These are phyloP conservation scores for Temnothorax ravouxi DNA, from an alignment of 2,888 invertebrate species.

Conservation along the genomic window DNA sequence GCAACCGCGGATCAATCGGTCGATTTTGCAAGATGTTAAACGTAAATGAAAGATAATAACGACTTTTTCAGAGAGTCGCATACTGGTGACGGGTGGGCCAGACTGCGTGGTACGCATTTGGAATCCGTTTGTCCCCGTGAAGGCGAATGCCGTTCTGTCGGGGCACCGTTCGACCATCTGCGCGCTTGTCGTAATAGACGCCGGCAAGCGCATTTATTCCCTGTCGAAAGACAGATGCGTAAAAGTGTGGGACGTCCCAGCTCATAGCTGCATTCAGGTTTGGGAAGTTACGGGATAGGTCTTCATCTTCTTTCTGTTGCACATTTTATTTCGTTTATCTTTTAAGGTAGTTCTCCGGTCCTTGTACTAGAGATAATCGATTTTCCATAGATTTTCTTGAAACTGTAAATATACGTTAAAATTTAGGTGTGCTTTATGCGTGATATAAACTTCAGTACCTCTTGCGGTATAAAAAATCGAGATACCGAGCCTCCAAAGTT, in stretches of 20 bases:
- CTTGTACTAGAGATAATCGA: too few relatives aligned
- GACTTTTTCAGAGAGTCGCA: conserved; percentile 86
- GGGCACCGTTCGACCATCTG: conserved; percentile 92
- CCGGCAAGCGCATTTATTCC: conserved; percentile 90
- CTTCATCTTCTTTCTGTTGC: neutral
- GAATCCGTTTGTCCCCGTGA: conserved; percentile 92
- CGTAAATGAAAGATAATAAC: neutral
- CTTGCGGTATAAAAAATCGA: too few relatives aligned
- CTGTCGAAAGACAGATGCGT: conserved; percentile 91
- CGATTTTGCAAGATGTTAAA: neutral
- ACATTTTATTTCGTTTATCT: neutral
- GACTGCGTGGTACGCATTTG: conserved; percentile 92
- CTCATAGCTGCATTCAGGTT: conserved; percentile 90
- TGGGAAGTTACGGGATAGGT: neutral
- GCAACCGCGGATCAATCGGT: neutral
- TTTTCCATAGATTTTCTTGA: too few relatives aligned
- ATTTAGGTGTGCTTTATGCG: too few relatives aligned
- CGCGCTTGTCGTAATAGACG: conserved; percentile 90
- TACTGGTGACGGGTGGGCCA: conserved; percentile 89
- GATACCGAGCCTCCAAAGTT: too few relatives aligned
- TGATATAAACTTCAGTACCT: too few relatives aligned
- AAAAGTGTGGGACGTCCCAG: conserved; percentile 92
- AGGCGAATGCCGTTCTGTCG: conserved; percentile 89
- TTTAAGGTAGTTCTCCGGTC: neutral
- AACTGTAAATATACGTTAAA: too few relatives aligned